Evolutionary conservation across 2,113 vertebrate species (phyloP).

Genomic region (Pluvianellus socialis): DNA sequence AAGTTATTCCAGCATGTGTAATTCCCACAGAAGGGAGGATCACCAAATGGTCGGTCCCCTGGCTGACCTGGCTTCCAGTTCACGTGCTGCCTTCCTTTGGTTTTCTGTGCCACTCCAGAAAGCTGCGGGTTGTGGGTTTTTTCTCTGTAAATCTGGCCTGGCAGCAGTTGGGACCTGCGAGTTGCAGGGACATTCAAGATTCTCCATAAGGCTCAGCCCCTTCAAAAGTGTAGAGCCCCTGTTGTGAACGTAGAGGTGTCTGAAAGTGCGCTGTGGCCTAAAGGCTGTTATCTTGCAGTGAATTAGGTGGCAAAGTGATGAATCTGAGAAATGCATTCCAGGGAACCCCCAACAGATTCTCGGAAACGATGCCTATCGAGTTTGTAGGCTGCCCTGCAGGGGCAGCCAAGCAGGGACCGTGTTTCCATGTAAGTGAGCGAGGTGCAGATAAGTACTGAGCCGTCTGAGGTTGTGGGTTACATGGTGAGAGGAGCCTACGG

Average conservation of each 20-base stretch:
- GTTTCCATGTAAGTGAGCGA: not conserved
- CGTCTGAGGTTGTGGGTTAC: not conserved
- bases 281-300: not conserved
- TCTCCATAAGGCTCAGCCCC: not conserved
- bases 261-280: not conserved
- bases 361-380: not conserved
- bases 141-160: not conserved
- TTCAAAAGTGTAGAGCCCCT: not conserved
- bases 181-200: not conserved
- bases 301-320: too few relatives aligned
- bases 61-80: not conserved
- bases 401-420: fast-evolving
- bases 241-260: not conserved
- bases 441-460: not conserved
- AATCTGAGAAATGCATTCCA: not conserved
- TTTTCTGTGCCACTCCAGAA: not conserved
- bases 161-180: not conserved
- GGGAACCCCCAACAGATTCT: not conserved
- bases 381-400: not conserved
- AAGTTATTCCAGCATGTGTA: fast-evolving
- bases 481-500: not conserved
- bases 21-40: not conserved
- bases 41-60: not conserved
- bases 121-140: not conserved
- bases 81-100: not conserved